These are phyloP conservation scores for Falco rusticolus DNA, from an alignment of 2,797 vertebrate species.

Conservation along the genomic window DNA sequence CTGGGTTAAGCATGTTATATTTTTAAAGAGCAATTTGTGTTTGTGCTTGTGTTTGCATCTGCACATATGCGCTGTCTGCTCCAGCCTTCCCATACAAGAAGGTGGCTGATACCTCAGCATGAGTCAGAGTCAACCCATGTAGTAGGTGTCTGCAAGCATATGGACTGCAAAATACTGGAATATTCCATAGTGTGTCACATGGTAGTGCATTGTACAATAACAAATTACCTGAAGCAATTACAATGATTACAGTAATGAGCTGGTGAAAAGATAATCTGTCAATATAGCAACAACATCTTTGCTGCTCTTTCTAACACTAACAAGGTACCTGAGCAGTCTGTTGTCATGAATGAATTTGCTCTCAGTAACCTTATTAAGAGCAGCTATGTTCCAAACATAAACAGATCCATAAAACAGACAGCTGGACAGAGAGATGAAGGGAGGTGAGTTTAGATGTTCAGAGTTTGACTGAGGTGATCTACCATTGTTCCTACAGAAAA, in stretches of 20 bases:
- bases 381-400: background rate
- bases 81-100: background rate
- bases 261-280: background rate
- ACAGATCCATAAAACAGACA: background rate
- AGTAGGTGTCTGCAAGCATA: background rate
- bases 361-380: background rate
- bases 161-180: background rate
- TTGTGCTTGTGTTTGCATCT: background rate
- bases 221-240: background rate
- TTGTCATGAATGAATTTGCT: background rate
- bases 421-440: background rate
- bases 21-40: background rate
- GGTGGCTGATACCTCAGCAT: background rate
- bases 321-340: background rate
- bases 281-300: background rate
- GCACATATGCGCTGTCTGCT: background rate
- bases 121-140: background rate
- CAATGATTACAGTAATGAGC: background rate
- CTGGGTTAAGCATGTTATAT: background rate
- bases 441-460: background rate
- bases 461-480: background rate
- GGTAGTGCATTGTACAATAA: background rate
- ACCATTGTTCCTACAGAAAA: background rate
- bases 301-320: background rate
- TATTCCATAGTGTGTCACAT: background rate